Base-by-base conservation (phyloP, 2,888 invertebrate species). In the Conus canariensis region DNA sequence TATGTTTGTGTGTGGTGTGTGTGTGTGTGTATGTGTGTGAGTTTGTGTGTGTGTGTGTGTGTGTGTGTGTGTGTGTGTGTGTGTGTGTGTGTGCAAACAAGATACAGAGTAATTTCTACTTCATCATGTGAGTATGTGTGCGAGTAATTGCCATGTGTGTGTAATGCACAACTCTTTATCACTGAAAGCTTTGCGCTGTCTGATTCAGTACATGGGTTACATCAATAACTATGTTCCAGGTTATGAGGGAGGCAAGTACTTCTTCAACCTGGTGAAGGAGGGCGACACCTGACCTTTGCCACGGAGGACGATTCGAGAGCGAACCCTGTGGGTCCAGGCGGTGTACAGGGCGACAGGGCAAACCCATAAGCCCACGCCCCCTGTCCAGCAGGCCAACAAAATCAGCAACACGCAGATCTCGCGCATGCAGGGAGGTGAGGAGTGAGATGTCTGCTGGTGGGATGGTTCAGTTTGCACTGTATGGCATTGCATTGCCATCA, bases 281-380 rank as follows among this genome's bases (percentile, higher is more conserved):
- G 99, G 99, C 89, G 99, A 99, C 96, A 99, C 98, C 94, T 99
- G 91, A 97, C 99, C 91, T 99, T 98, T 97, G 96, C 96, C 67
- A 96, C 96, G 2, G 96, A 96, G 83, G 96, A 96, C 92, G 96
- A 99, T 97, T 99, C 98, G 95, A n/a, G 99, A 99, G 96, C 45
- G 45, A 95, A 99, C 99, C 96, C 97, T 99, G 92, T 99, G 99
- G 99, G 99, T 99, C 67, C 99, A 99, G 98, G 99, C 99, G 4
- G 97, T 99, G 97, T 99, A 99, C 96, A 97, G 99, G 94, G 99
- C 99, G n/a, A 99, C 99, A 3, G 99, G 99, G 9, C 99, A 99
- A 96, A 98, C 99, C 88, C 99, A 99, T 97, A 99, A 99, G 96
- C 99, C 99, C 12, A 98, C 99, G 4, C 99, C 99, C 12, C 99